These are phyloP conservation scores for Microtus richardsoni DNA, from an alignment of 2,113 vertebrate species.

Conservation along the genomic window DNA sequence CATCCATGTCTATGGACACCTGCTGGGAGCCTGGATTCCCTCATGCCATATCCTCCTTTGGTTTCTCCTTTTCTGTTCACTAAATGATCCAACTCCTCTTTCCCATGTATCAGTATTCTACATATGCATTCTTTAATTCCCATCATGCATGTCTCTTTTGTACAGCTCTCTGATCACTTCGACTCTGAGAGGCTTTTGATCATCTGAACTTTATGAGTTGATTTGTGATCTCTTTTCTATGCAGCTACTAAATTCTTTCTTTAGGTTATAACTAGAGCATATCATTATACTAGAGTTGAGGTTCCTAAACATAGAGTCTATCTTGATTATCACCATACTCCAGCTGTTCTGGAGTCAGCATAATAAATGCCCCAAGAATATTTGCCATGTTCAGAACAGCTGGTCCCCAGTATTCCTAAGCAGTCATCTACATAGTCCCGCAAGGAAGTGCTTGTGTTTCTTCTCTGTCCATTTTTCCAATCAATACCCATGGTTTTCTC, in stretches of 20 bases:
- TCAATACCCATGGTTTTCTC: neutral
- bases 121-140: slow-evolving; percentile 39
- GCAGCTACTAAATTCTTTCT: neutral
- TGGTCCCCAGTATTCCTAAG: neutral
- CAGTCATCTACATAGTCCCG: neutral
- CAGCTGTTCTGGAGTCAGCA: neutral
- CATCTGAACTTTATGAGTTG: slow-evolving; percentile 26
- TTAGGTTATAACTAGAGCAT: neutral
- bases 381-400: neutral
- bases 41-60: neutral
- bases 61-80: slow-evolving; percentile 29
- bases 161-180: slow-evolving; percentile 33
- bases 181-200: neutral
- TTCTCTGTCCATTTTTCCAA: neutral
- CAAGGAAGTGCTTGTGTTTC: neutral
- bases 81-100: neutral
- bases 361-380: neutral
- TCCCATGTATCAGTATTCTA: neutral
- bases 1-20: neutral
- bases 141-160: slow-evolving; percentile 31
- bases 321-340: neutral
- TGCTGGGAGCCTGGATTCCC: neutral
- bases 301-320: neutral
- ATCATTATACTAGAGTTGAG: neutral
- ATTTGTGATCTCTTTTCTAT: slow-evolving; percentile 41